Percentiles rank a stretch among this genome's conserved stretches.
Conservation (phyloP, 2,113 vertebrate species). For the Callionymus lyra region DNA sequence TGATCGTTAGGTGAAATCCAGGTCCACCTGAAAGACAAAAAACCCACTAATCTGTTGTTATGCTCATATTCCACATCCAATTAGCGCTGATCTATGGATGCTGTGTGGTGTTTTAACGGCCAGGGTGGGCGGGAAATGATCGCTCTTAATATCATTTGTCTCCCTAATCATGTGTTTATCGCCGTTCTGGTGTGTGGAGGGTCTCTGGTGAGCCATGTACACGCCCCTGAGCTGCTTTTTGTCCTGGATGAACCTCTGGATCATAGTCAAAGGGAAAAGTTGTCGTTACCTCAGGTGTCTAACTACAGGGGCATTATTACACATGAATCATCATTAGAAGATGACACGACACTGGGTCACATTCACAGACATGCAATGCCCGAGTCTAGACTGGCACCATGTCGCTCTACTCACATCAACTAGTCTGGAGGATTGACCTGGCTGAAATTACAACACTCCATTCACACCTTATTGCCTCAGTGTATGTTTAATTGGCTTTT, state of each 20-base stretch:
- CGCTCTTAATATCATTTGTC: conserved; percentile 80
- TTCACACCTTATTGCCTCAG: conserved; percentile 61
- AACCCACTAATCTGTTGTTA: no score
- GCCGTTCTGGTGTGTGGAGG: conserved; percentile 55
- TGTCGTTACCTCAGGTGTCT: conserved; percentile 40
- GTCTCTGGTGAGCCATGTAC: conserved; percentile 66
- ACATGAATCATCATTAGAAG: conserved; percentile 55
- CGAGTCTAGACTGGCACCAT: conserved; percentile 18
- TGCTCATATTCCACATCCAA: conserved; percentile 79
- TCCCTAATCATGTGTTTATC: conserved; percentile 88
- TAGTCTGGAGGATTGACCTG: conserved; percentile 38
- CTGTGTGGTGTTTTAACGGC: conserved; percentile 77
- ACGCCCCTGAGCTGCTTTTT: conserved; percentile 33
- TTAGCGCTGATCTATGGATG: conserved; percentile 85
- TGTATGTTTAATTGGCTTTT: conserved; percentile 67
- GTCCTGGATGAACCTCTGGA: conserved; percentile 37
- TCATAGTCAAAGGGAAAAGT: conserved; percentile 24
- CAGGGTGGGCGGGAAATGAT: conserved; percentile 81
- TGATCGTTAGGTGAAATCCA: no score
- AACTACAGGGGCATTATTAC: conserved; percentile 33
- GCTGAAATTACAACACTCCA: conserved; percentile 56
- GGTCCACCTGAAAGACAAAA: no score
- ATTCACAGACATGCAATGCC: no score
- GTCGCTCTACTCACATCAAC: conserved; percentile 33
- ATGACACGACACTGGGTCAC: conserved; percentile 34